Percentiles rank a stretch among this genome's conserved stretches.
These are phyloP conservation scores for Characodon lateralis DNA, from an alignment of 2,797 vertebrate species.

Conservation along the genomic window DNA sequence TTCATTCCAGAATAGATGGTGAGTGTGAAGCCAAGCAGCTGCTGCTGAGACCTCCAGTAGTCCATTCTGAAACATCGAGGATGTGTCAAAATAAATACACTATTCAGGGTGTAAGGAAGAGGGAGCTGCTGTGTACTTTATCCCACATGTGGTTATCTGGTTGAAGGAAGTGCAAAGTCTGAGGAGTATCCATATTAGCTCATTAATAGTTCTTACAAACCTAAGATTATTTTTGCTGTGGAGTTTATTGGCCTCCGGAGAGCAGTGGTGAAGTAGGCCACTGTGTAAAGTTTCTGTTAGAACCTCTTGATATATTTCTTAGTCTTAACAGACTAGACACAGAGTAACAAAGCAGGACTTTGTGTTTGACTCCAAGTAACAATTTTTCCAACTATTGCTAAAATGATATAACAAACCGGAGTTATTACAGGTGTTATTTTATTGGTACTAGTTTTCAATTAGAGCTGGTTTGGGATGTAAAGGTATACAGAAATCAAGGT, in stretches of 20 bases:
- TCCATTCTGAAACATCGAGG: conserved; percentile 75
- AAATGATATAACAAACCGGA: neutral
- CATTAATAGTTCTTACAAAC: conserved; percentile 33
- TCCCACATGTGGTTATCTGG: conserved; percentile 57
- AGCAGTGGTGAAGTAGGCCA: neutral
- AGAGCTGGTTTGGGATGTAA: neutral
- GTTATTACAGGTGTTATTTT: neutral
- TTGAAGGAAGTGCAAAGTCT: conserved; percentile 33
- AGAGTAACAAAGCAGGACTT: neutral
- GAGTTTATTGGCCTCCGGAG: conserved; percentile 10
- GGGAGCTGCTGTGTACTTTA: conserved; percentile 62
- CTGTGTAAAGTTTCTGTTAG: neutral
- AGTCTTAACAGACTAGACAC: neutral
- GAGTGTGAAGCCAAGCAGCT: conserved; percentile 70
- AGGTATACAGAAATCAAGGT: neutral
- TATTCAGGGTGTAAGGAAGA: conserved; percentile 38
- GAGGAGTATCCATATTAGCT: conserved; percentile 8
- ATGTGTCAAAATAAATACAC: conserved; percentile 79
- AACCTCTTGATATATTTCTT: neutral
- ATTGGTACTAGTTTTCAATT: neutral
- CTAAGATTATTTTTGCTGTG: conserved; percentile 12
- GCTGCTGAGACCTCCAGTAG: conserved; percentile 59
- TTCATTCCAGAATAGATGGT: conserved; percentile 59
- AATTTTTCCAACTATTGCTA: neutral
- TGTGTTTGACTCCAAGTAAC: neutral